These are phyloP conservation scores for Nylanderia fulva DNA, from an alignment of 1,140 invertebrate genomes.

Conservation along the genomic window DNA sequence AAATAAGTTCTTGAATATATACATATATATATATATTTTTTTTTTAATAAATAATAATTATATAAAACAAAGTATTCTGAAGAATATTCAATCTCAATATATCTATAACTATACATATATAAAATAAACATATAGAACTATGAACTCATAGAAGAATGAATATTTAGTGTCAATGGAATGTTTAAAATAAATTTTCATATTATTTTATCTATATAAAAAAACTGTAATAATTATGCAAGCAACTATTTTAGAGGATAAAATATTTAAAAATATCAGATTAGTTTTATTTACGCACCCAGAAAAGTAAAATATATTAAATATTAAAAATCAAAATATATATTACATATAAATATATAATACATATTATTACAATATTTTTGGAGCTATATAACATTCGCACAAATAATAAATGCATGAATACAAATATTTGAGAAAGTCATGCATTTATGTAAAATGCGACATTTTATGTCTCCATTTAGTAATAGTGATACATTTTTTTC, in stretches of 20 bases:
- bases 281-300: neutral
- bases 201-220: neutral
- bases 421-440: neutral
- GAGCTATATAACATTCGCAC: neutral
- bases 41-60: constrained; percentile 25
- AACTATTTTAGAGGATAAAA: constrained; percentile 1
- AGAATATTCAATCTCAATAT: neutral
- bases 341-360: too few relatives aligned
- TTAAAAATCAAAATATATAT: neutral
- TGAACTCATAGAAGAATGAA: neutral
- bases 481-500: neutral
- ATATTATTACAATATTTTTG: neutral
- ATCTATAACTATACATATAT: neutral
- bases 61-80: neutral
- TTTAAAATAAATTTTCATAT: neutral
- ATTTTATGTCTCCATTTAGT: too few relatives aligned
- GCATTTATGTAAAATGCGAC: neutral
- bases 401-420: constrained; percentile 8
- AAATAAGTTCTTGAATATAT: neutral
- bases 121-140: too few relatives aligned
- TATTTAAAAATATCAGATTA: neutral
- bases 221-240: neutral
- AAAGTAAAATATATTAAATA: constrained; percentile 1
- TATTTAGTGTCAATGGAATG: neutral
- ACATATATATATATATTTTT: too few relatives aligned